Conservation (phyloP, 2,888 invertebrate species). For the Agrotis clavis region DNA sequence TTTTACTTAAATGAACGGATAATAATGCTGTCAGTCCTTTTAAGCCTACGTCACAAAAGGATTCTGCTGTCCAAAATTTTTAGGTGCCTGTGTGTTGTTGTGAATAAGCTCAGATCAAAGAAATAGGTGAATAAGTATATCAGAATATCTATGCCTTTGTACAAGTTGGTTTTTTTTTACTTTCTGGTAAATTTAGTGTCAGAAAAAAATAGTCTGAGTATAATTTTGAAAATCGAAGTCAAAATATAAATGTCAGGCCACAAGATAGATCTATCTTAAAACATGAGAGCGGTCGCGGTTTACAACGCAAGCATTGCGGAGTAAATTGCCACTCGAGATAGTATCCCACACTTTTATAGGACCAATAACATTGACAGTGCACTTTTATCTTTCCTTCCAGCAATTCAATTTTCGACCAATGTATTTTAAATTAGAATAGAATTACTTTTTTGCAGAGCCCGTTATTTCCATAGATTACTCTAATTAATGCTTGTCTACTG, state of each 20-base stretch:
- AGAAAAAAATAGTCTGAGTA: background rate
- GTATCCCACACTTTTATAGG: slow-evolving; percentile 26
- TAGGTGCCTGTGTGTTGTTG: background rate
- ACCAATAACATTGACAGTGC: slow-evolving; percentile 40
- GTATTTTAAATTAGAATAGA: background rate
- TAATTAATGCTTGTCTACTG: background rate
- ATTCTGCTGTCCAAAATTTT: background rate
- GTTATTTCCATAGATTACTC: background rate
- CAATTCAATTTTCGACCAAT: slow-evolving; percentile 1
- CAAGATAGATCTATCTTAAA: slow-evolving; percentile 29
- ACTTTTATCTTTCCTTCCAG: slow-evolving; percentile 19
- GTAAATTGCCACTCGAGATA: slow-evolving; percentile 43
- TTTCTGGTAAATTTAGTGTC: background rate
- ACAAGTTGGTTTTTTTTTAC: background rate
- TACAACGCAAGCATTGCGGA: slow-evolving; percentile 22
- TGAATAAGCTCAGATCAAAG: too few species aligned
- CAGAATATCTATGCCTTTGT: background rate
- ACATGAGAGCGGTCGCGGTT: slow-evolving; percentile 23
- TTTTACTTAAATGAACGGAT: background rate
- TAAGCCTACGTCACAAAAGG: background rate
- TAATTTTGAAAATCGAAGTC: slow-evolving; percentile 24
- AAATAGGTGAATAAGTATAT: too few species aligned
- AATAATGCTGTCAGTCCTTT: background rate
- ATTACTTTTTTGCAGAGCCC: background rate
- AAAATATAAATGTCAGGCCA: slow-evolving; percentile 7